A percentile compares a stretch with the other conserved stretches of the same genome.
These are phyloP conservation scores for Prunella fulvescens DNA, from an alignment of 2,113 vertebrate genomes.

Conservation along the genomic window DNA sequence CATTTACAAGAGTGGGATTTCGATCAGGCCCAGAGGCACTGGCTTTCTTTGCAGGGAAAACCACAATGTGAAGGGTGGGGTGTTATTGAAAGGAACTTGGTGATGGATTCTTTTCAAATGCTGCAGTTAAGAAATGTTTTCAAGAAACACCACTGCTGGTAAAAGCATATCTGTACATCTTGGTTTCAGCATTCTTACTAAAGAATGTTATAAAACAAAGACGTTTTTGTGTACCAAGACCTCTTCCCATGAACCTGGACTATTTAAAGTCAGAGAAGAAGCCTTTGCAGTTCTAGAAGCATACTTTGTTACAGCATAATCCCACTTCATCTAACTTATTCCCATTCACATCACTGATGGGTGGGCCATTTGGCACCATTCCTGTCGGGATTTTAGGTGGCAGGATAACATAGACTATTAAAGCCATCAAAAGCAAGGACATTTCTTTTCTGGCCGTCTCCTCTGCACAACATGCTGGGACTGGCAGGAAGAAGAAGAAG, in stretches of 20 bases:
- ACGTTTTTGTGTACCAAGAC: neutral
- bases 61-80: conserved; percentile 17
- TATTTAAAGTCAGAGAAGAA: neutral
- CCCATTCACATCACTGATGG: neutral
- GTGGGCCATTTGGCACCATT: neutral
- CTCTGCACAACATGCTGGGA: neutral
- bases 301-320: neutral
- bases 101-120: conserved; percentile 20
- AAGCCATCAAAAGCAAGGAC: neutral
- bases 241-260: neutral
- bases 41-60: conserved; percentile 7
- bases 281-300: neutral
- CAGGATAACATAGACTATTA: neutral
- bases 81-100: neutral
- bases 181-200: neutral
- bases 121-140: neutral
- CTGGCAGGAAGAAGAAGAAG: neutral
- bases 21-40: neutral
- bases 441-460: neutral
- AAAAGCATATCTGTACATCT: neutral
- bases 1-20: conserved; percentile 20
- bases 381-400: neutral
- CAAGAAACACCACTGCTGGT: neutral
- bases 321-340: neutral
- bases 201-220: neutral